Evolutionary conservation across 2,797 vertebrate genomes (phyloP).

Genomic region (Ceryle rudis): DNA sequence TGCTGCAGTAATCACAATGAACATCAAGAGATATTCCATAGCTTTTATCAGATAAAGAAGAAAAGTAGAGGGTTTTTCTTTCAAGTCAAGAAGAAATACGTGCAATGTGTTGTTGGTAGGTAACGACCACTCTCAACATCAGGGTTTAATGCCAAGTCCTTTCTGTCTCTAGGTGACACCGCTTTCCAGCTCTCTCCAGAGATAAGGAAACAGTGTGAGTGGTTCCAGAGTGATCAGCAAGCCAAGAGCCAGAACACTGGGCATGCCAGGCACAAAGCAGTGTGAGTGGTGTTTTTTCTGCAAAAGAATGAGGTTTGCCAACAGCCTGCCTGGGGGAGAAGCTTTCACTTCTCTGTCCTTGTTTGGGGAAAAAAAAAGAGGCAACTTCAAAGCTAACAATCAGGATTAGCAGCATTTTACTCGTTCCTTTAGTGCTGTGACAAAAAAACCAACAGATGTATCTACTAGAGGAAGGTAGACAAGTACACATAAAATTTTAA

Average conservation of each 20-base stretch:
- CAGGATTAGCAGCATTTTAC: neutral
- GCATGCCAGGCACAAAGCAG: slow-evolving; percentile 66
- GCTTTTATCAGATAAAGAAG: neutral
- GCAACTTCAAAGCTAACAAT: neutral
- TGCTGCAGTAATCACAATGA: neutral
- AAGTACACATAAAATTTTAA: neutral
- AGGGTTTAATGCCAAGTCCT: neutral
- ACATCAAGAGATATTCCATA: neutral
- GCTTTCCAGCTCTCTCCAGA: slow-evolving; percentile 90
- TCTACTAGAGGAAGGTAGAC: neutral
- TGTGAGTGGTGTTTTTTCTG: slow-evolving; percentile 78
- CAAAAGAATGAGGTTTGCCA: neutral
- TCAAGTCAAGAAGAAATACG: neutral
- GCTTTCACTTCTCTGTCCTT: neutral
- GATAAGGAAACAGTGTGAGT: slow-evolving; percentile 86
- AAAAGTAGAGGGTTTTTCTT: neutral
- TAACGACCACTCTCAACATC: neutral
- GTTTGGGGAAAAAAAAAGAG: neutral
- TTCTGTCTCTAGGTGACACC: slow-evolving; percentile 84
- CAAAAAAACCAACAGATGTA: neutral
- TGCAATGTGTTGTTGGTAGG: neutral
- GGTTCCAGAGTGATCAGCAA: slow-evolving; percentile 89
- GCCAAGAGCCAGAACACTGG: slow-evolving; percentile 76
- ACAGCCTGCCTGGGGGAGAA: neutral
- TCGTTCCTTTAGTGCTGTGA: neutral